Evolutionary conservation across 2,113 vertebrate genomes (phyloP).

Genomic region (Apodemus speciosus): DNA sequence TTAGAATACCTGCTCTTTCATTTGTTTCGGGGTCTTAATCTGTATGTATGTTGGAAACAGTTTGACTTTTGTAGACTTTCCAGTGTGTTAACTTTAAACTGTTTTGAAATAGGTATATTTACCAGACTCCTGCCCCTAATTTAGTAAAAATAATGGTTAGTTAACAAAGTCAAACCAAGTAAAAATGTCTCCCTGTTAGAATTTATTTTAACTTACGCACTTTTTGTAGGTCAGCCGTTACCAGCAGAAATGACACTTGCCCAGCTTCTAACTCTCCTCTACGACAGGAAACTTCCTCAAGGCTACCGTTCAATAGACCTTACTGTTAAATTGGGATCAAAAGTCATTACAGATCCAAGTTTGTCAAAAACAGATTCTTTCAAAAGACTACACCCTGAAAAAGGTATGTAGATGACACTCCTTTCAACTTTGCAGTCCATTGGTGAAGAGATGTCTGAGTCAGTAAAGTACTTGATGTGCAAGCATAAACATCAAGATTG

Average conservation of each 20-base stretch:
- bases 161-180: not conserved
- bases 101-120: conserved; percentile 19
- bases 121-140: not conserved
- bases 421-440: not conserved
- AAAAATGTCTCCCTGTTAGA: conserved; percentile 8
- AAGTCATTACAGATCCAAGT: conserved; percentile 96
- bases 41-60: not conserved
- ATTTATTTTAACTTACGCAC: conserved; percentile 63
- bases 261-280: conserved; percentile 95
- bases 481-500: not conserved
- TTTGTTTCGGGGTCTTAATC: not conserved
- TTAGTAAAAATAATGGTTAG: conserved; percentile 11
- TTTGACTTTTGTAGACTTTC: not conserved
- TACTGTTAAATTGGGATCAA: conserved; percentile 97
- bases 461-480: not conserved
- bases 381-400: conserved; percentile 97
- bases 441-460: too few relatives aligned
- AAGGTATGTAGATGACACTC: conserved; percentile 87
- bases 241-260: conserved; percentile 98
- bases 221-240: conserved; percentile 93
- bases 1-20: not conserved
- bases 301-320: conserved; percentile 97
- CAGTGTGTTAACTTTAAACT: conserved; percentile 13
- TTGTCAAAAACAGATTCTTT: conserved; percentile 99
- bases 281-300: conserved; percentile 97